Evolutionary conservation across 2,113 vertebrate genomes (phyloP), one percentile per base, ranked within the genome.

Genomic region (Lagenorhynchus albirostris): DNA sequence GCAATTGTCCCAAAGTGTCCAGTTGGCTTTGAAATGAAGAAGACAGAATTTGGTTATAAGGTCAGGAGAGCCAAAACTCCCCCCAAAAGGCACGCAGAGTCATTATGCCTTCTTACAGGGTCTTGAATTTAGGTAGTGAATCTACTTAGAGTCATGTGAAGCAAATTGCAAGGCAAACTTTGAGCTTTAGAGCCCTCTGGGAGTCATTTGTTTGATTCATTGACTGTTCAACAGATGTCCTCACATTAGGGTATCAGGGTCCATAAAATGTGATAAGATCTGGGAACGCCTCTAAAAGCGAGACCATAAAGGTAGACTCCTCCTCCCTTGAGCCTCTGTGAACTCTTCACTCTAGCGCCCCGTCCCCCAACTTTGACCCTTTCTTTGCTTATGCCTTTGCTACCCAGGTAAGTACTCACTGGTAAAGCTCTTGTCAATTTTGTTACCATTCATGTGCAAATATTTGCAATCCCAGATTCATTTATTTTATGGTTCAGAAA

Each of bases 181-280:
- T 65, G 67, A 91, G 86, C 3, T 77, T 91, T 38, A 81, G 53
- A 96, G 36, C 92, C 95, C 82, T 58, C 31, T 90, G 94, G 94
- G 95, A 96, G 88, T 94, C 90, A 81, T 88, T 86, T 33, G 7
- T 88, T 83, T 97, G 96, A 91, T 96, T 93, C 79, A 92, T 67
- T 92, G 96, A 26, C 86, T 91, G 73, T 95, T 96, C 89, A 95
- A 85, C 97, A 94, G 89, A 92, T 96, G 96, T 96, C 86, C 41
- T 95, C 94, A 82, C 77, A 74, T 96, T 95, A 94, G 90, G 70
- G 68, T 84, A 89, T 87, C 96, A 95, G 94, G 89, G 92, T 97
- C 70, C 80, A 85, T 95, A 97, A 97, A 96, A 67, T 74, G 60
- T 73, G 84, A 9, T 84, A 89, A 94, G 90, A 93, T 47, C 41